Evolutionary conservation across 2,113 vertebrate genomes (phyloP), one percentile per base, ranked within the genome.

Genomic region (Hassar affinis): DNA sequence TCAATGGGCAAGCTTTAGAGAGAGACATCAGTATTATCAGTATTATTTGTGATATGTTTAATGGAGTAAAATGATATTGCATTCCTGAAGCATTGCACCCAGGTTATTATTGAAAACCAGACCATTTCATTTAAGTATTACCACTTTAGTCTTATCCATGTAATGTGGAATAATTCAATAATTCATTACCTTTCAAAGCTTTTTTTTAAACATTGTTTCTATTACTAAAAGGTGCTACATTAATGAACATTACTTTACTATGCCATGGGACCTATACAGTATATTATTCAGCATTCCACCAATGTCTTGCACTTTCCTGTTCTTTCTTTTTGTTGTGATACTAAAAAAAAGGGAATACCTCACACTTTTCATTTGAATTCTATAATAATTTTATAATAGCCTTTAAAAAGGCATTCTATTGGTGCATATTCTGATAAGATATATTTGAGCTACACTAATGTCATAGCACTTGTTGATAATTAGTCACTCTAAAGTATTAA

Each of bases 21-120:
- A 27, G 56, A 68, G 51, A 84, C 51, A 79, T 75, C 84, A 76
- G 82, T 86, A 81, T 88, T 86, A 82, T 81, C 51, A 78, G 56
- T 86, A 33, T 12, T 84, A 0, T n/a, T 79, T 75, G 20, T 81
- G 42, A 47, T 7, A 7, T n/a, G n/a, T 27, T 27, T 47, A 45
- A 83, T 77, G 22, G 14, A 51, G 15, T 64, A 42, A 78, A 25
- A 56, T 54, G 72, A 45, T 7, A 49, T 61, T 20, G 51, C 56
- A 79, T 69, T 84, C 68, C 69, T 88, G 62, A 84, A 81, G 30
- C 59, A 86, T 81, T 61, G 64, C 42, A 71, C 38, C 38, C 51
- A 72, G 76, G 77, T 82, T 82, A 22, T 75, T 75, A 74, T 52
- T 49, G 14, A 14, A 75, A 74, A 79, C 3, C 38, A 30, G 4